Evolutionary conservation across 2,888 invertebrate species (phyloP).

Genomic region (Nymphalis urticae): DNA sequence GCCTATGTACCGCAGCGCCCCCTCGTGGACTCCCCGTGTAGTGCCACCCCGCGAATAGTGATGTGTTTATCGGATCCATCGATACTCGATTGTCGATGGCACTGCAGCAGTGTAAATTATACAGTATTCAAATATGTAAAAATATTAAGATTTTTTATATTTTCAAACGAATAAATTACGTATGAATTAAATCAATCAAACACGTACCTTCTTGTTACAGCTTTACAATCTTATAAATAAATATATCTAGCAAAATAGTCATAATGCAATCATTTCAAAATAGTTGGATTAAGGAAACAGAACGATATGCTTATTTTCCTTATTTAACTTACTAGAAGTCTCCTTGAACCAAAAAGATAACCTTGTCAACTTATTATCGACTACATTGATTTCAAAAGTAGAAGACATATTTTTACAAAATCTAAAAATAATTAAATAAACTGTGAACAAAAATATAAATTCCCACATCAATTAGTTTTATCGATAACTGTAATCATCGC

Average conservation of each 20-base stretch:
- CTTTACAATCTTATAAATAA: no score
- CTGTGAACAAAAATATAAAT: constrained; percentile 21
- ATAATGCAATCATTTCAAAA: no score
- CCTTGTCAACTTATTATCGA: not conserved
- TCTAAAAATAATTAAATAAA: not conserved
- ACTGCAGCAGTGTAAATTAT: constrained; percentile 18
- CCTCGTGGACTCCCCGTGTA: constrained; percentile 59
- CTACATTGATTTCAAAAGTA: not conserved
- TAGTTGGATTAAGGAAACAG: no score
- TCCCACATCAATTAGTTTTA: constrained; percentile 47
- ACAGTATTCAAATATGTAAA: no score
- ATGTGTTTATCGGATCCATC: constrained; percentile 54
- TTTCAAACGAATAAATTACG: no score
- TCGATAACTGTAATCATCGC: constrained; percentile 68
- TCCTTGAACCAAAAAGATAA: not conserved
- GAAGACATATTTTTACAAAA: not conserved
- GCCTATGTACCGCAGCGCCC: constrained; percentile 69
- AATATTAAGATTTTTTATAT: no score
- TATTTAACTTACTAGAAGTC: no score
- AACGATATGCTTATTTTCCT: no score
- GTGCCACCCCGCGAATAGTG: constrained; percentile 74
- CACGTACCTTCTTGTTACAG: no score
- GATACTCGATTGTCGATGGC: constrained; percentile 57
- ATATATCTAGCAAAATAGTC: no score
- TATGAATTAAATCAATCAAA: no score